Evolutionary conservation across 2,113 vertebrate genomes (phyloP), one percentile per base, ranked within the genome.

Genomic region (Xenus cinereus): DNA sequence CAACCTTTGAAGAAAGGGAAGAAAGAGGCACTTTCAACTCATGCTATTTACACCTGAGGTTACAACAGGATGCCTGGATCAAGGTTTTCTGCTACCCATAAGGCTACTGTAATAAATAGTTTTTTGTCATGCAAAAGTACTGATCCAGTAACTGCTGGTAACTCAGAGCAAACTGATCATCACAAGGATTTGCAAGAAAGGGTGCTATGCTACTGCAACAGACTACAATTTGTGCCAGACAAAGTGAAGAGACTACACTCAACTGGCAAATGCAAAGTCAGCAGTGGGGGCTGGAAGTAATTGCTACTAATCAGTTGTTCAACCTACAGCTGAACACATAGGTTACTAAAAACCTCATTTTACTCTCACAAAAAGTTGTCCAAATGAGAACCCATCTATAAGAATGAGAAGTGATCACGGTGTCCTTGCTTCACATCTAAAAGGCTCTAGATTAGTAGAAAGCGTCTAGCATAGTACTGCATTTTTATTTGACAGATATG

Each of bases 381-480:
- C n/a, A 73, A 73, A 84, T 39, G 14, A 89, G 64, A 91, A 87
- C 15, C 33, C 33, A 46, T 37, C 28, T 30, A 10, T 45, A 50
- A 41, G 7, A 26, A 51, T n/a, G 28, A 83, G 39, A 91, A 93
- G 32, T 26, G 37, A 67, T 54, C 46, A 77, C 46, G 19, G 54
- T 26, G 15, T 59, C 18, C 16, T 6, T 37, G 43, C 30, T 78
- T 85, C 27, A 12, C 7, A 41, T 41, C 50, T 13, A 10, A 78
- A 78, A 82, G 23, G 33, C 32, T 87, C 45, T 35, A 68, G 11
- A 73, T 4, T 56, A 12, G 23, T 7, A 39, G 9, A 16, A 69
- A 39, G 27, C 15, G 11, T 43, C 23, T 9, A 67, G 19, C 0
- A 82, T 19, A 75, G 13, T 1, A 1, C 23, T 33, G 12, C 30